A percentile compares a stretch with the other conserved stretches of the same genome.
Evolutionary conservation across 1,140 invertebrate species (phyloP).

Genomic region (Halictus rubicundus): DNA sequence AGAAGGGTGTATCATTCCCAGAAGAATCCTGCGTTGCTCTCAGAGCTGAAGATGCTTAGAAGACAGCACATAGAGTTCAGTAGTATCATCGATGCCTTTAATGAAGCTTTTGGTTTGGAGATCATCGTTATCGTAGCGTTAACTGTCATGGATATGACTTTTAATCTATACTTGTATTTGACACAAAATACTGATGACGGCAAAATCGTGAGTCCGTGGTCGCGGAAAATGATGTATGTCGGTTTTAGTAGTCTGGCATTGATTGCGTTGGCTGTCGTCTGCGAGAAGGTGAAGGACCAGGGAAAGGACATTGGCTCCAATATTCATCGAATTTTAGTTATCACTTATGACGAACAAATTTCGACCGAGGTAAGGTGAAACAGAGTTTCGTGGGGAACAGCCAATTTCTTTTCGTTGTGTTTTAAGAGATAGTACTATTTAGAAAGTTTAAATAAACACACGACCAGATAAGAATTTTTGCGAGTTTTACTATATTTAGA

Average conservation of each 20-base stretch:
- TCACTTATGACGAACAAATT: constrained; percentile 64
- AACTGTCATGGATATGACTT: constrained; percentile 69
- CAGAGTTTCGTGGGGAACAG: no score
- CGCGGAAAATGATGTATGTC: constrained; percentile 33
- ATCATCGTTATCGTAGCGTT: constrained; percentile 57
- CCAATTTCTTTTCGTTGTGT: no score
- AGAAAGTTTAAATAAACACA: no score
- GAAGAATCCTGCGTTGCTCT: constrained; percentile 66
- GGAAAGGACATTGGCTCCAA: constrained; percentile 55
- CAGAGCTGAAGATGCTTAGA: constrained; percentile 64
- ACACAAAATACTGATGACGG: background rate
- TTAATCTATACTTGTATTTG: constrained; percentile 71
- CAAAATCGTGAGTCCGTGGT: constrained; percentile 55
- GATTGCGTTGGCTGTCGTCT: constrained; percentile 52
- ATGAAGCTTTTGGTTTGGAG: constrained; percentile 63
- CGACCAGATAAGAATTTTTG: no score
- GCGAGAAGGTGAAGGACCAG: constrained; percentile 66
- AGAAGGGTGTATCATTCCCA: constrained; percentile 69
- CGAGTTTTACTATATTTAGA: no score
- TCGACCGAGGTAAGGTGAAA: constrained; percentile 66
- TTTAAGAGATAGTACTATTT: no score
- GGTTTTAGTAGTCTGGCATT: constrained; percentile 65
- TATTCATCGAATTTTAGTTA: constrained; percentile 68
- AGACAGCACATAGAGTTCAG: constrained; percentile 66
- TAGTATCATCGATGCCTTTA: constrained; percentile 64